A percentile compares a stretch with the other conserved stretches of the same genome.
phyloP scores from a whole-genome alignment of 2,888 invertebrate species.

The Torymus texanus region DNA sequence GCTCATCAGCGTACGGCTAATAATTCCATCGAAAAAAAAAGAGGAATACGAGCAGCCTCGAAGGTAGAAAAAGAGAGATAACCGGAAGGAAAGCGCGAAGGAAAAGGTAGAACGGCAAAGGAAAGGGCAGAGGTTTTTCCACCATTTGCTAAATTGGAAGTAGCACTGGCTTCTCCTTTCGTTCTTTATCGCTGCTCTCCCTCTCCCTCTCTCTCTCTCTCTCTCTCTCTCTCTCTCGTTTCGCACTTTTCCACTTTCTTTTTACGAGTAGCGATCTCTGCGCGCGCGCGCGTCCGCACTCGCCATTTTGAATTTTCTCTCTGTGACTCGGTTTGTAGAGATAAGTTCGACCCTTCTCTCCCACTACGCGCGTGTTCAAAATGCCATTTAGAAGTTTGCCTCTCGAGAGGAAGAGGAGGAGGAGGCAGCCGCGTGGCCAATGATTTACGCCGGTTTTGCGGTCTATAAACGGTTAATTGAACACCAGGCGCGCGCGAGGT shows the following conservation, averaged over 20 bases:
- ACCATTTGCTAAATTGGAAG: constrained; percentile 55
- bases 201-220: constrained; percentile 1
- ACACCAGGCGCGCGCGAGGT: too few relatives aligned
- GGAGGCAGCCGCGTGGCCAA: neutral
- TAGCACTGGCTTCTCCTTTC: constrained; percentile 29
- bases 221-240: constrained; percentile 7
- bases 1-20: constrained; percentile 1
- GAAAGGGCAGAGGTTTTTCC: constrained; percentile 33
- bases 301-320: constrained; percentile 30
- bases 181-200: neutral
- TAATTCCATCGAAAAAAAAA: neutral
- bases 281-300: neutral
- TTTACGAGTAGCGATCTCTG: constrained; percentile 38
- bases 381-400: constrained; percentile 17
- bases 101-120: neutral
- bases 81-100: neutral
- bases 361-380: neutral
- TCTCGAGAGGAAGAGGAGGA: too few relatives aligned
- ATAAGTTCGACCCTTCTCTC: constrained; percentile 7
- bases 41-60: neutral
- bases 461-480: constrained; percentile 14
- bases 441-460: constrained; percentile 13
- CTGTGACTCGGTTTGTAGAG: neutral
- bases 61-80: constrained; percentile 7
- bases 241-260: constrained; percentile 37